A percentile compares a stretch with the other conserved stretches of the same genome.
Conservation (phyloP, 1,140 invertebrate species). For the Psilanteris sp. region DNA sequence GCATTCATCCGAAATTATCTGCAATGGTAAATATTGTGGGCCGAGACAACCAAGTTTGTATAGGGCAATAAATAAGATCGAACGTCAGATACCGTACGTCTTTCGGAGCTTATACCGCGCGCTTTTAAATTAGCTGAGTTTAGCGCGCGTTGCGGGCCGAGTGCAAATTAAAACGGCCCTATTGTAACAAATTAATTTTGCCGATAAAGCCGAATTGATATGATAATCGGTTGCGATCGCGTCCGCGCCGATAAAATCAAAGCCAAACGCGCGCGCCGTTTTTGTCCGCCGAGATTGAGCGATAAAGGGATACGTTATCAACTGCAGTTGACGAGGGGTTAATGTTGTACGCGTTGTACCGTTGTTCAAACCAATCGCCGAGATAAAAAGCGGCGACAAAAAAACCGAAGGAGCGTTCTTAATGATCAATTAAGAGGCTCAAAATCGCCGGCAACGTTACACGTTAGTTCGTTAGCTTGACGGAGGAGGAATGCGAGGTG, state of each 20-base stretch:
- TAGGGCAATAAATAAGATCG: constrained; percentile 45
- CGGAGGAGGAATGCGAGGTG: constrained; percentile 36
- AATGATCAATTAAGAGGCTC: constrained; percentile 54
- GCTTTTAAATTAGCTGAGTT: constrained; percentile 36
- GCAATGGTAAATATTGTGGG: constrained; percentile 18
- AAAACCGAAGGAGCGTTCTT: constrained; percentile 17
- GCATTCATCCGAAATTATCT: constrained; percentile 13
- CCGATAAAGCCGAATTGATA: constrained; percentile 1
- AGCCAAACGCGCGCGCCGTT: neutral
- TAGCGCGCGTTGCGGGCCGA: constrained; percentile 1
- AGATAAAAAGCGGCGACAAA: constrained; percentile 12
- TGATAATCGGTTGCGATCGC: neutral
- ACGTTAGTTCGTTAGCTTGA: constrained; percentile 52
- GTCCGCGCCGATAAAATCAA: too few relatives aligned
- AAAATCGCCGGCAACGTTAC: constrained; percentile 53
- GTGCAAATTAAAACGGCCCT: constrained; percentile 36
- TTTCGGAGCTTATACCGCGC: constrained; percentile 15
- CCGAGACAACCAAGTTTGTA: constrained; percentile 27
- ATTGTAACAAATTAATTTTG: constrained; percentile 37
- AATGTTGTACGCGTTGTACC: constrained; percentile 14
- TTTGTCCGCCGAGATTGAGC: constrained; percentile 5
- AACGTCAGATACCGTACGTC: constrained; percentile 21
- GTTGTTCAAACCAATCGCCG: constrained; percentile 6
- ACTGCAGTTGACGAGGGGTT: neutral
- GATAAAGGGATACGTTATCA: constrained; percentile 15